A percentile compares a stretch with the other conserved stretches of the same genome.
Evolutionary conservation across 2,888 invertebrate genomes (phyloP).

Genomic region (Leistus spinibarbis): DNA sequence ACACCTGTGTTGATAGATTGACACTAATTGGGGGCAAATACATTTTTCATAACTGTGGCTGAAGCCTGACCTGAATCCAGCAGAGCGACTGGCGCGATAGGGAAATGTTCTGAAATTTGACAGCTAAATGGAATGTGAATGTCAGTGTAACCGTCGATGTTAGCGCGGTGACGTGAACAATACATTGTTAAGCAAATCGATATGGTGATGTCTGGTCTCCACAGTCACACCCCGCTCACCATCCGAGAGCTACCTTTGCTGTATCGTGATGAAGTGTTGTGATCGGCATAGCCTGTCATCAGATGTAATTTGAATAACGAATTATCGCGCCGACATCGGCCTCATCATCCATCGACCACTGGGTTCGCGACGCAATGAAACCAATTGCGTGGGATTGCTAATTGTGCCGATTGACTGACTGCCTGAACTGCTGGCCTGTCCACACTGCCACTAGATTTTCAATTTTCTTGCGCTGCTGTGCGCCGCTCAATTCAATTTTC

Average conservation of each 20-base stretch:
- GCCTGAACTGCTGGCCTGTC: background rate
- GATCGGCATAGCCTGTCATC: constrained; percentile 22
- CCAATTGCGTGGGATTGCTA: background rate
- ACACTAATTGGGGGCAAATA: constrained; percentile 1
- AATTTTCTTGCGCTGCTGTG: background rate
- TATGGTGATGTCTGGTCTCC: constrained; percentile 1
- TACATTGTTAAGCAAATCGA: constrained; percentile 35
- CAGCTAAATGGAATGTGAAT: constrained; percentile 32
- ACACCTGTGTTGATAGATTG: background rate
- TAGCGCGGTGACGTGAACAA: constrained; percentile 15
- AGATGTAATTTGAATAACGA: constrained; percentile 19
- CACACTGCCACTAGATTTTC: background rate
- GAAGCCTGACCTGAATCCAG: constrained; percentile 1
- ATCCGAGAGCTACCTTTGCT: background rate
- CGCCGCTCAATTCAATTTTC: background rate
- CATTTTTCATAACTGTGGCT: background rate
- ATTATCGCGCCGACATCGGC: background rate
- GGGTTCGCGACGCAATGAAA: background rate
- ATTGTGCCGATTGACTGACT: background rate
- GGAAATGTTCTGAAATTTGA: constrained; percentile 11
- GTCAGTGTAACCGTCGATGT: constrained; percentile 2
- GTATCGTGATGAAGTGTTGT: constrained; percentile 7
- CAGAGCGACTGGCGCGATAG: background rate
- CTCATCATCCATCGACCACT: background rate
- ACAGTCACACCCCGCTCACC: background rate